Evolutionary conservation across 1,140 invertebrate genomes (phyloP), one percentile per base, ranked within the genome.

Genomic region (Phenacoccus solenopsis): DNA sequence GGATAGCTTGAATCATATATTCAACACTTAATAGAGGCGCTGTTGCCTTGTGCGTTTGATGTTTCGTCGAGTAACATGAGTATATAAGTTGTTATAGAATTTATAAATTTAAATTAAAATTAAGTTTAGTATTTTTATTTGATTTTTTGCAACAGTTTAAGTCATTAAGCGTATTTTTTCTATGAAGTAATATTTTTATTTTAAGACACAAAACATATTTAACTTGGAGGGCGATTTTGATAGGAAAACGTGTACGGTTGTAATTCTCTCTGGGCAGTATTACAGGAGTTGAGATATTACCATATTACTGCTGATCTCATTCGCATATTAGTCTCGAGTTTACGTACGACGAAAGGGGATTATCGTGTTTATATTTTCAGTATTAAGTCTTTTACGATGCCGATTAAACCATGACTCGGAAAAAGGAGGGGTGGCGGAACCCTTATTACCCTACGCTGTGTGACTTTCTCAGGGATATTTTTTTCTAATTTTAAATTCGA

Each of bases 231-330:
- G n/a, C 4, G 38, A 49, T 10, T 49, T 49, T 4, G 20, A n/a
- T n/a, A n/a, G n/a, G n/a, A n/a, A n/a, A n/a, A n/a, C n/a, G n/a
- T n/a, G n/a, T 16, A 49, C 38, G 38, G 38, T 49, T 49, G 38
- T 49, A 49, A 49, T 49, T 49, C 38, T 49, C 38, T 49, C 38
- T 49, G 38, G 38, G 38, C 38, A 49, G 38, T 49, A 49, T 49
- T 49, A 49, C 38, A 49, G 38, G 38, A 49, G 38, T 49, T 49
- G 38, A 49, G 38, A 3, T 10, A 49, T n/a, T 16, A 10, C 38
- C 13, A 16, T 32, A 32, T 32, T 49, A 49, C 38, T 49, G 38
- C 38, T 49, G 38, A 49, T 49, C 38, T 49, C 38, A 49, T 49
- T 49, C 38, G 38, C 5, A n/a, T 32, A 32, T 49, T 49, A 49